These are phyloP conservation scores for Cheilosia variabilis DNA, from an alignment of 2,888 invertebrate genomes.

Conservation along the genomic window DNA sequence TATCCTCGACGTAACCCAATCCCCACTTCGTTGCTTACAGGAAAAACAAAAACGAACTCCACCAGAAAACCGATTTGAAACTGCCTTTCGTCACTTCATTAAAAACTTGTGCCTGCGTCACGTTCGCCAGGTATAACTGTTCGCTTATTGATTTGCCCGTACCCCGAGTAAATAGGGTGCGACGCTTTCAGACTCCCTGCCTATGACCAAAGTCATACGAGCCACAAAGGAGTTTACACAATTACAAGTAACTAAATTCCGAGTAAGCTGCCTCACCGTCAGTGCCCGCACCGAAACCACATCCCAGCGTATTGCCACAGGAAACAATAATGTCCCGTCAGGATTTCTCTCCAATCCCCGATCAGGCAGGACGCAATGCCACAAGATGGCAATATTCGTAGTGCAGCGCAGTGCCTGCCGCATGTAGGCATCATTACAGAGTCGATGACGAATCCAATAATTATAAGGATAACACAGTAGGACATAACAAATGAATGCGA, in stretches of 20 bases:
- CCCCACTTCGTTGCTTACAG: neutral
- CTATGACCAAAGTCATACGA: neutral
- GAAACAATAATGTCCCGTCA: constrained; percentile 29
- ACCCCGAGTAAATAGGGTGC: neutral
- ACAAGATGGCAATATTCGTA: neutral
- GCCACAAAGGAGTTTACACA: constrained; percentile 10
- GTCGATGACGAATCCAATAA: constrained; percentile 6
- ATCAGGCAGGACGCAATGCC: neutral
- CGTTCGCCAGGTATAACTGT: neutral
- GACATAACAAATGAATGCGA: constrained; percentile 3
- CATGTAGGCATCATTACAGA: constrained; percentile 5
- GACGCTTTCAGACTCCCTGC: neutral
- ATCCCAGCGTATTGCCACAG: constrained; percentile 18
- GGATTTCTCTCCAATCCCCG: neutral
- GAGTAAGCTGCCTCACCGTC: neutral
- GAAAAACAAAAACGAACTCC: neutral
- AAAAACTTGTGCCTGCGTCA: constrained; percentile 3
- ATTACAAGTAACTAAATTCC: constrained; percentile 20
- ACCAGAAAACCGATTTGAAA: too few species aligned
- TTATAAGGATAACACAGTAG: constrained; percentile 25
- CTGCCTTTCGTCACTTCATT: neutral
- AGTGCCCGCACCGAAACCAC: constrained; percentile 7
- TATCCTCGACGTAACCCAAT: neutral
- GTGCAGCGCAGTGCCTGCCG: neutral
- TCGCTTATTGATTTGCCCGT: neutral